Conservation (phyloP, 2,888 invertebrate genomes). For the Fragum sueziense region DNA sequence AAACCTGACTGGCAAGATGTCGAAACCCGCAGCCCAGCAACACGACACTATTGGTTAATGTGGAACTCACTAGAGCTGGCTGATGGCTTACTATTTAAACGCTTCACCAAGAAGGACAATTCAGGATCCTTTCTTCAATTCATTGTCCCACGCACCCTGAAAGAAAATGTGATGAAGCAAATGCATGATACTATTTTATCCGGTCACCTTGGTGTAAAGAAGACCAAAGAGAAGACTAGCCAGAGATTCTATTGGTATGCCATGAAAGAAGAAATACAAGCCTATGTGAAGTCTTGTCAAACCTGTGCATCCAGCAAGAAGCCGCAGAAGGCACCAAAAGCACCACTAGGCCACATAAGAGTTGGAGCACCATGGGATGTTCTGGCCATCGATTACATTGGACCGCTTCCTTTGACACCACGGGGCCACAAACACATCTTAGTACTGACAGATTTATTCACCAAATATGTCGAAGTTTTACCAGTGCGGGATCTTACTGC, state of each 20-base stretch:
- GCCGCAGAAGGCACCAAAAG: neutral
- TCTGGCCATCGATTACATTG: slow-evolving; percentile 36
- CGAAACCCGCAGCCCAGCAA: neutral
- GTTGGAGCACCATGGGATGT: slow-evolving; percentile 85
- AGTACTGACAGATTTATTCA: slow-evolving; percentile 44
- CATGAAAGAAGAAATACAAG: slow-evolving; percentile 2
- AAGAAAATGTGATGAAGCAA: neutral
- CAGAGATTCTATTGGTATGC: neutral
- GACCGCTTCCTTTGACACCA: slow-evolving; percentile 41
- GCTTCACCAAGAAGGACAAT: neutral
- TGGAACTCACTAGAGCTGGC: neutral
- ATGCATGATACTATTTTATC: neutral
- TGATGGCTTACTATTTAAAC: neutral
- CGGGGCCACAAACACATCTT: slow-evolving; percentile 43
- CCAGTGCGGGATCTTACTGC: slow-evolving; percentile 42
- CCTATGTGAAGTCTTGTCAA: neutral
- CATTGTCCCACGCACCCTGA: neutral
- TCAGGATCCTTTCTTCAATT: neutral
- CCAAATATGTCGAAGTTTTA: slow-evolving; percentile 40
- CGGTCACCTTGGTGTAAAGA: slow-evolving; percentile 6
- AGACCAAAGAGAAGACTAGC: neutral
- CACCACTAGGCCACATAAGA: slow-evolving; percentile 87
- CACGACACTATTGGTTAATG: neutral
- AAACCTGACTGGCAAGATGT: neutral
- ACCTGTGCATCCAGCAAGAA: neutral